A percentile compares a stretch with the other conserved stretches of the same genome.
phyloP scores from a whole-genome alignment of 2,113 vertebrate genomes.

The Brachyistius frenatus region DNA sequence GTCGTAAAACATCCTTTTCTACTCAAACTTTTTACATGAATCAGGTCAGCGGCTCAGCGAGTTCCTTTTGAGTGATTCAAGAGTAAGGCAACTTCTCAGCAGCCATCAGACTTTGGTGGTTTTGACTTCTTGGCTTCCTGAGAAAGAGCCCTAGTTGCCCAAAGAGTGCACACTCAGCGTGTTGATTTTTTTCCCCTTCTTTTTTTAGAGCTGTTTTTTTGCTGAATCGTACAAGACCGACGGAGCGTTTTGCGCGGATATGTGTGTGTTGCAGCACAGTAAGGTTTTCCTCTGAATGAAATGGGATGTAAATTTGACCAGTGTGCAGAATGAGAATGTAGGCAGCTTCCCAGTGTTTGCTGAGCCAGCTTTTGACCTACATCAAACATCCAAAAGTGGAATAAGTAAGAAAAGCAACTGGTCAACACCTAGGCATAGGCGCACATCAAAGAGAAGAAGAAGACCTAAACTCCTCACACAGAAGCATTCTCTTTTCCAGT shows the following conservation, averaged over 20 bases:
- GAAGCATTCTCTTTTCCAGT: neutral
- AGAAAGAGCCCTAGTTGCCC: slow-evolving; percentile 32
- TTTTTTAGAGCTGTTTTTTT: slow-evolving; percentile 60
- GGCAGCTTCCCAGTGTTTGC: slow-evolving; percentile 58
- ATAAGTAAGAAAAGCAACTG: slow-evolving; percentile 57
- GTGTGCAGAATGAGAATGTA: slow-evolving; percentile 63
- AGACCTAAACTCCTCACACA: neutral
- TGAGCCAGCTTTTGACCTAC: slow-evolving; percentile 74
- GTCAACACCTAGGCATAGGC: slow-evolving; percentile 44
- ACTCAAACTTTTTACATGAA: neutral
- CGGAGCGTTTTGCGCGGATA: slow-evolving; percentile 27
- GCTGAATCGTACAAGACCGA: slow-evolving; percentile 71
- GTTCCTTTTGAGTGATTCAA: slow-evolving; percentile 15
- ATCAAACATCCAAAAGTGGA: slow-evolving; percentile 66
- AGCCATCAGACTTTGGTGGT: slow-evolving; percentile 27
- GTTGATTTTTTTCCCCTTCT: slow-evolving; percentile 46
- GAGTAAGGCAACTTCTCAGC: slow-evolving; percentile 24
- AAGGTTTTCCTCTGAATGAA: slow-evolving; percentile 68
- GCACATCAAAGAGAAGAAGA: slow-evolving; percentile 40
- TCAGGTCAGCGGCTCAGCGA: neutral
- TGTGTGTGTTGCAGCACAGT: slow-evolving; percentile 39
- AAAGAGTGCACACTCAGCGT: slow-evolving; percentile 64
- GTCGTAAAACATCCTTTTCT: neutral
- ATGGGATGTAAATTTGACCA: slow-evolving; percentile 77
- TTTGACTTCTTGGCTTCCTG: slow-evolving; percentile 42